Base-by-base conservation (phyloP, 2,797 vertebrate species). In the Helicolenus hilgendorfi region DNA sequence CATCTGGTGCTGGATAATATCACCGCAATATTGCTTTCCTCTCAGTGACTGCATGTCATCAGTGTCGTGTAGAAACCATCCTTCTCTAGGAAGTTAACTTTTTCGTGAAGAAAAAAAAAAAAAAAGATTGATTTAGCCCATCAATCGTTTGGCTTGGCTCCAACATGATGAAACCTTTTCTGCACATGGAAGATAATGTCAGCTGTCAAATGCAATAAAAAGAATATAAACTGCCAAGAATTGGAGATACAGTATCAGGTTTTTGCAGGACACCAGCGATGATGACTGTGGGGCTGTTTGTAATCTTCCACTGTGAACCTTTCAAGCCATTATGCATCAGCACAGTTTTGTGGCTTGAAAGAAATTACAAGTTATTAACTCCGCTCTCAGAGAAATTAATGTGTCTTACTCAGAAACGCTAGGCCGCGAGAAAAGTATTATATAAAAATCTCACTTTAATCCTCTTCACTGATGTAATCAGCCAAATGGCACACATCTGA, bases 381-480 rank as follows among this genome's bases (percentile, higher is more conserved):
- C 62, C 4, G 80, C 84, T 92, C 75, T 90, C 86, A 72, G 86
- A 88, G 62, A 94, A 92, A 94, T 89, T 8, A 89, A 85, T 70
- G 81, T 69, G 87, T 88, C 85, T 68, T 89, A 84, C 90, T 91
- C 13, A 6, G 91, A 93, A 95, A 91, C 84, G 86, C 81, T 92
- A 92, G 92, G 88, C 93, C 83, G 70, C 45, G 77, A 68, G 81
- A 91, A 89, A 85, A 70, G 85, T 74, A 81, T 93, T 89, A 84
- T 81, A 87, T 88, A 88, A 94, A 83, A 95, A 93, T 89, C 89
- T 75, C 72, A 73, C 81, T 85, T 88, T 94, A 96, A 95, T 95
- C 95, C 94, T 87, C 79, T 58, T 68, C 78, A 14, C 82, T 81
- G 91, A 93, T 91, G 91, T 84, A 93, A 95, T 95, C 95, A 89